Conservation (phyloP, 2,797 vertebrate genomes). For the Pachyuromys duprasi region DNA sequence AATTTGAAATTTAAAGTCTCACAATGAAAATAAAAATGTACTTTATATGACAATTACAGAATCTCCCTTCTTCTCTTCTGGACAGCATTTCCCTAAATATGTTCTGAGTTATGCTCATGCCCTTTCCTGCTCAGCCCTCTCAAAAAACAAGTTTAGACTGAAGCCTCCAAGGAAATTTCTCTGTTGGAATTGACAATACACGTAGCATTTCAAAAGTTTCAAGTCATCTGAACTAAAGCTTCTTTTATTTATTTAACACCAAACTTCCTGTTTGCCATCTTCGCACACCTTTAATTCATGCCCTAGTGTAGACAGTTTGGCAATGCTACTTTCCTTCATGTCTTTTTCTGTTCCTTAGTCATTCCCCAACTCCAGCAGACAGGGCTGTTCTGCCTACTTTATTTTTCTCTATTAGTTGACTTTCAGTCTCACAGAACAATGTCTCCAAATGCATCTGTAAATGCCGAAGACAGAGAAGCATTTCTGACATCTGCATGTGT, state of each 20-base stretch:
- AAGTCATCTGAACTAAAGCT: conserved; percentile 33
- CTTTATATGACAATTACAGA: neutral
- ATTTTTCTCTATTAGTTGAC: neutral
- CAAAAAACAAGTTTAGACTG: neutral
- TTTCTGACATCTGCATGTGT: neutral
- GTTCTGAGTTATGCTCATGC: neutral
- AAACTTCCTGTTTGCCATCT: neutral
- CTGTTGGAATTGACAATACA: conserved; percentile 30
- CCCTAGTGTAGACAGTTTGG: neutral
- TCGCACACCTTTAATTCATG: conserved; percentile 1
- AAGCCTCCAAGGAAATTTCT: neutral
- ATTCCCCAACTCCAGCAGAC: neutral
- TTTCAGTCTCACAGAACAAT: neutral
- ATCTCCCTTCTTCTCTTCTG: neutral
- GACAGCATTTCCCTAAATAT: conserved; percentile 31
- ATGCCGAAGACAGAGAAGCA: conserved; percentile 25
- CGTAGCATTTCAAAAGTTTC: conserved; percentile 22
- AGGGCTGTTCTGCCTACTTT: neutral
- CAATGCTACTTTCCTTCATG: neutral
- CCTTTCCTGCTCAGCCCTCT: neutral
- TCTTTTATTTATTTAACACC: conserved; percentile 18
- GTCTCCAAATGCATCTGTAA: conserved; percentile 7
- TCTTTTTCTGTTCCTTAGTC: neutral
- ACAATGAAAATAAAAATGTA: neutral
- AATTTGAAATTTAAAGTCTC: neutral